A percentile compares a stretch with the other conserved stretches of the same genome.
Conservation (phyloP, 64 coral and sea anemone species). For the Catalaphyllia jardinei region DNA sequence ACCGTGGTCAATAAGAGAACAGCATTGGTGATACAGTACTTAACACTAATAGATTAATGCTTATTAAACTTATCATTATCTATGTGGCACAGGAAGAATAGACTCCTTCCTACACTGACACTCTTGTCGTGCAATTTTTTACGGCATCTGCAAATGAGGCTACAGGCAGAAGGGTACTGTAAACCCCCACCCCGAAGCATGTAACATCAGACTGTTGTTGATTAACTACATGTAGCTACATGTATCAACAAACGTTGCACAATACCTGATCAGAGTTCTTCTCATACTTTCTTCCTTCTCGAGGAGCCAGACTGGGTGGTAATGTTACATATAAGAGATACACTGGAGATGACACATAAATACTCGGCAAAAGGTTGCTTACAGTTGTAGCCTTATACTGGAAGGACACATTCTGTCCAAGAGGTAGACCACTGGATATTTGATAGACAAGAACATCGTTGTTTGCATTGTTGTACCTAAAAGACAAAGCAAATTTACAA, state of each 20-base stretch:
- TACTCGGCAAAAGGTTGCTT: conserved; percentile 48
- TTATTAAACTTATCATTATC: too few relatives aligned
- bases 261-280: conserved; percentile 19
- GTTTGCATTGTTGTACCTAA: conserved; percentile 61
- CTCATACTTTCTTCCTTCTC: conserved; percentile 43
- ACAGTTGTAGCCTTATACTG: conserved; percentile 61
- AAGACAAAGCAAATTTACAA: neutral
- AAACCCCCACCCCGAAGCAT: too few relatives aligned
- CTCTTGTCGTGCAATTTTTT: too few relatives aligned
- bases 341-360: conserved; percentile 51
- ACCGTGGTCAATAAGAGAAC: too few relatives aligned
- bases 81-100: too few relatives aligned
- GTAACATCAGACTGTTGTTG: neutral
- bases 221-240: neutral
- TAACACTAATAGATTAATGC: too few relatives aligned
- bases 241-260: neutral
- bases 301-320: conserved; percentile 33
- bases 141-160: too few relatives aligned
- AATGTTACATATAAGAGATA: conserved; percentile 60
- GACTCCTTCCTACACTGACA: too few relatives aligned
- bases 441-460: conserved; percentile 79
- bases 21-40: too few relatives aligned
- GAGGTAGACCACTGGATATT: conserved; percentile 16
- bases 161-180: too few relatives aligned
- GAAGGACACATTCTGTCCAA: conserved; percentile 30